Evolutionary conservation across 2,888 invertebrate species (phyloP).

Genomic region (Mythimna ferrago): DNA sequence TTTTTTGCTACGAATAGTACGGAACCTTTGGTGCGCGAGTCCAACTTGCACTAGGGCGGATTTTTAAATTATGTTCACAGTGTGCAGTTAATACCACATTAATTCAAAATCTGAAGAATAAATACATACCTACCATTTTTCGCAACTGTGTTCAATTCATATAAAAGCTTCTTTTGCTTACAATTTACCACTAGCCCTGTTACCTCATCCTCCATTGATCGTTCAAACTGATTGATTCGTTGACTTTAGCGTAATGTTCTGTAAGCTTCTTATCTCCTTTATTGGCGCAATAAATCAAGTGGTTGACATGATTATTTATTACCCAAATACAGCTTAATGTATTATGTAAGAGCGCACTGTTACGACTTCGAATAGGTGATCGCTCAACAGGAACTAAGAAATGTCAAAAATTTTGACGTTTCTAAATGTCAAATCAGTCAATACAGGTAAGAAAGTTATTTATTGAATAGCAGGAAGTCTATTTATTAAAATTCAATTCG

Average conservation of each 20-base stretch:
- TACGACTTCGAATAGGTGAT: not conserved
- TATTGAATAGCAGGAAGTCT: not conserved
- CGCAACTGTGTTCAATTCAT: constrained; percentile 24
- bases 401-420: no score
- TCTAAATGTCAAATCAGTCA: no score
- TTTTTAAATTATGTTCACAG: no score
- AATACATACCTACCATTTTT: constrained; percentile 4
- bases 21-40: no score
- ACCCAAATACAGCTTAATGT: constrained; percentile 11
- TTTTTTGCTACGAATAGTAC: no score
- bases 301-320: constrained; percentile 22
- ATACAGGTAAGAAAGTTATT: not conserved
- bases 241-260: constrained; percentile 46
- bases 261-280: constrained; percentile 58
- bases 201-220: constrained; percentile 12
- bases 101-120: not conserved
- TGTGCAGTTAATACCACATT: not conserved
- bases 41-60: no score
- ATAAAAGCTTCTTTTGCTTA: constrained; percentile 32
- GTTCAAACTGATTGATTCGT: constrained; percentile 63
- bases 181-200: constrained; percentile 17
- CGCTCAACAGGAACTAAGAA: no score
- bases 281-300: constrained; percentile 60
- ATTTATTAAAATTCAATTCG: constrained; percentile 2
- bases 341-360: not conserved